phyloP scores from a whole-genome alignment of 2,888 invertebrate species.

The Xestoiulus laeticollis region DNA sequence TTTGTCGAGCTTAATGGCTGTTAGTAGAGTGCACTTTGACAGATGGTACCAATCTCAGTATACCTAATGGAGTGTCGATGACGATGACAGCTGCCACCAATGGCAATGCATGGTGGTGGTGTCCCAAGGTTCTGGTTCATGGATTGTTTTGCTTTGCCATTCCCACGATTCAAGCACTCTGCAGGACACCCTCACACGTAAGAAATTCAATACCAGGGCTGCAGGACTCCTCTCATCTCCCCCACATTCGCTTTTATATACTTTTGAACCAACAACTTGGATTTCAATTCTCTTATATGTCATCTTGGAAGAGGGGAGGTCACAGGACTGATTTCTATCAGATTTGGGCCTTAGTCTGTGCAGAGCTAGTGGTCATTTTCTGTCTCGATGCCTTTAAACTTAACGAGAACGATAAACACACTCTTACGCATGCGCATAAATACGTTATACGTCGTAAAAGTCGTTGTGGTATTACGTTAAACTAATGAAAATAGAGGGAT shows the following conservation, averaged over 20 bases:
- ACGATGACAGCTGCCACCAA: slow-evolving; percentile 35
- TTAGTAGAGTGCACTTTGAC: slow-evolving; percentile 12
- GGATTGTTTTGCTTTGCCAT: not conserved
- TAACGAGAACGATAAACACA: no score
- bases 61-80: slow-evolving; percentile 25
- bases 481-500: no score
- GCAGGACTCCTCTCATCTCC: not conserved
- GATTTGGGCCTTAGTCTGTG: not conserved
- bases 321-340: not conserved
- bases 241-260: not conserved
- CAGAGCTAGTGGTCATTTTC: not conserved
- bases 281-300: not conserved
- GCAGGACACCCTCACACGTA: slow-evolving; percentile 7
- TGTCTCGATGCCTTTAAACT: not conserved
- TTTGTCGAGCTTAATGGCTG: not conserved
- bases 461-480: no score
- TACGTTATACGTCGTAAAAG: no score
- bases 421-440: no score
- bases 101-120: not conserved
- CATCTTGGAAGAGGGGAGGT: not conserved
- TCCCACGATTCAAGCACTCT: not conserved
- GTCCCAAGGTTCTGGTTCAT: slow-evolving; percentile 23
- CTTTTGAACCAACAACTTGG: not conserved
- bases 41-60: slow-evolving; percentile 14
- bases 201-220: not conserved